A percentile compares a stretch with the other conserved stretches of the same genome.
phyloP scores from a whole-genome alignment of 2,888 invertebrate genomes.

The Gortyna flavago region DNA sequence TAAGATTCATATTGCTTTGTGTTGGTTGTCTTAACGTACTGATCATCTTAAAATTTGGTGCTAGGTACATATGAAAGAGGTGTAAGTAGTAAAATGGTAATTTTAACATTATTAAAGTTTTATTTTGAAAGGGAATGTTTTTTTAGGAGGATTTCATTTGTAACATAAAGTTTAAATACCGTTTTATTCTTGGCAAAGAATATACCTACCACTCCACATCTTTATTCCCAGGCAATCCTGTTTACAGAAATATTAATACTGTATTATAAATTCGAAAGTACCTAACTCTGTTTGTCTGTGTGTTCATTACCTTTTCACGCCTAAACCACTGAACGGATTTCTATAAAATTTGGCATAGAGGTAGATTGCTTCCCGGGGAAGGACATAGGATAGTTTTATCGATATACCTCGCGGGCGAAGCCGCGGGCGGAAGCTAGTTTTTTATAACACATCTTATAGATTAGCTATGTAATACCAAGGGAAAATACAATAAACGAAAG shows the following conservation, averaged over 20 bases:
- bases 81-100: slow-evolving; percentile 7
- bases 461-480: background rate
- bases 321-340: no score
- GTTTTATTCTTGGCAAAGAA: background rate
- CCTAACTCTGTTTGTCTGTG: no score
- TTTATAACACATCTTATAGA: no score
- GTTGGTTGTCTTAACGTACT: background rate
- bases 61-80: slow-evolving; percentile 5
- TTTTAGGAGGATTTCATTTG: background rate
- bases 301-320: no score
- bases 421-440: no score
- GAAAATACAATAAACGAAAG: background rate
- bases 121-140: background rate
- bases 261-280: no score
- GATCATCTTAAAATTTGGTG: slow-evolving; percentile 21
- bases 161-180: background rate
- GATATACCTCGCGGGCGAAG: no score
- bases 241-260: no score
- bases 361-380: no score
- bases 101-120: background rate
- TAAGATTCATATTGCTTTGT: slow-evolving; percentile 27
- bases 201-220: background rate
- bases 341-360: no score
- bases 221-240: background rate
- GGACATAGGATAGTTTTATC: no score